Conservation (phyloP, 2,113 vertebrate species). For the Forbesichthys papilliferus region DNA sequence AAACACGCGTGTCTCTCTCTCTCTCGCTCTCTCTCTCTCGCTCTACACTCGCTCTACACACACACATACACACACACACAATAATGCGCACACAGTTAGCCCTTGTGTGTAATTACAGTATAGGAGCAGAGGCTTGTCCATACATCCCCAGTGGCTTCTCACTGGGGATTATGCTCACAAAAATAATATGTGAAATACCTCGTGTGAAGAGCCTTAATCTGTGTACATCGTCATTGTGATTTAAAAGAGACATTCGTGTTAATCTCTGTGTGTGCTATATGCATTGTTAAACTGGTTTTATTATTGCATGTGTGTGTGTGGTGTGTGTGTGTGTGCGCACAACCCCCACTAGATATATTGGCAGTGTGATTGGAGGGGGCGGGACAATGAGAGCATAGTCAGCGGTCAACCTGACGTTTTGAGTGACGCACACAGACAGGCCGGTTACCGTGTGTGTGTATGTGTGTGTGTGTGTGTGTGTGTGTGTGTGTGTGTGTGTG, state of each 20-base stretch:
- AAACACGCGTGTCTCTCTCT: neutral
- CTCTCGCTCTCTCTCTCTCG: no score
- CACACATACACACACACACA: no score
- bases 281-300: no score
- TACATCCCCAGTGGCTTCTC: constrained; percentile 34
- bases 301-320: neutral
- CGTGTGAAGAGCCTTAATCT: no score
- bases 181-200: neutral
- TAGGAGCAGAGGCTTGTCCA: constrained; percentile 27
- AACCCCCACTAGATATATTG: no score
- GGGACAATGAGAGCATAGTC: constrained; percentile 28
- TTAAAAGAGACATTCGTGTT: neutral
- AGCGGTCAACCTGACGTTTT: constrained; percentile 11
- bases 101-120: constrained; percentile 33
- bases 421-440: constrained; percentile 28
- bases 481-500: neutral
- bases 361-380: no score
- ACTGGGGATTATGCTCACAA: neutral
- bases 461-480: no score
- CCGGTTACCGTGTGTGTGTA: neutral
- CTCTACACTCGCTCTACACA: no score
- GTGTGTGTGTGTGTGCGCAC: no score
- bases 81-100: neutral
- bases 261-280: no score
- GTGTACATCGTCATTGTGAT: neutral